Conservation (phyloP, 2,888 invertebrate genomes). For the Incurvaria masculella region DNA sequence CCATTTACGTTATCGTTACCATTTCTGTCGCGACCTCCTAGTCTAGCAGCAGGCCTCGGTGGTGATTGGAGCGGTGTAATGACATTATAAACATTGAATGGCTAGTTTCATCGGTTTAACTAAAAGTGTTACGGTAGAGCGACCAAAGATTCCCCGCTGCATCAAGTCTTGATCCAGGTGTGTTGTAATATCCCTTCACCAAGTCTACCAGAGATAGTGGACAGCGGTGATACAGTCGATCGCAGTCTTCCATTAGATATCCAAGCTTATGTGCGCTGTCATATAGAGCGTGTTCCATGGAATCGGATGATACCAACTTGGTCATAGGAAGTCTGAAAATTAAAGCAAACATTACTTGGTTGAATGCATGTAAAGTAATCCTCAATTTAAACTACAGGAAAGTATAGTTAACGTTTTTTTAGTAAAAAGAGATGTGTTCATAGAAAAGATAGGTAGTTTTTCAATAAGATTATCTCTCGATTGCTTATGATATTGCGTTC, state of each 20-base stretch:
- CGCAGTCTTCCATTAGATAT: constrained; percentile 47
- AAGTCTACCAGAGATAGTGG: constrained; percentile 69
- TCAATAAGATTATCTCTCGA: too few species aligned
- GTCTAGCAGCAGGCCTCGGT: too few species aligned
- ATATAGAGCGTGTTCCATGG: constrained; percentile 62
- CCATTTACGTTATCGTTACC: too few species aligned
- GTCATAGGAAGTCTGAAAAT: constrained; percentile 63
- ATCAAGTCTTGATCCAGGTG: constrained; percentile 33
- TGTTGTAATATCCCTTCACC: constrained; percentile 60
- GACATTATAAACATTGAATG: too few species aligned
- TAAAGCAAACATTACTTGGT: constrained; percentile 4
- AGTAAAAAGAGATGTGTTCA: too few species aligned
- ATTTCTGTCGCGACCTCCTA: too few species aligned
- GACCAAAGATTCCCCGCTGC: constrained; percentile 34
- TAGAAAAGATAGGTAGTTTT: neutral
- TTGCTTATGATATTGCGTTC: too few species aligned
- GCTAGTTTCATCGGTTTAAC: too few species aligned
- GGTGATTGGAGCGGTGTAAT: too few species aligned
- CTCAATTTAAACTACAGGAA: too few species aligned
- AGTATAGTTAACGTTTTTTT: too few species aligned
- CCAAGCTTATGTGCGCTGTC: constrained; percentile 59
- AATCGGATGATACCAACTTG: constrained; percentile 60
- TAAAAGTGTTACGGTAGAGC: constrained; percentile 24
- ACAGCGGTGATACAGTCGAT: constrained; percentile 60
- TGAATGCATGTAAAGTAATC: neutral